phyloP scores from a whole-genome alignment of 2,888 invertebrate species.

The Lithophane semibrunnea region DNA sequence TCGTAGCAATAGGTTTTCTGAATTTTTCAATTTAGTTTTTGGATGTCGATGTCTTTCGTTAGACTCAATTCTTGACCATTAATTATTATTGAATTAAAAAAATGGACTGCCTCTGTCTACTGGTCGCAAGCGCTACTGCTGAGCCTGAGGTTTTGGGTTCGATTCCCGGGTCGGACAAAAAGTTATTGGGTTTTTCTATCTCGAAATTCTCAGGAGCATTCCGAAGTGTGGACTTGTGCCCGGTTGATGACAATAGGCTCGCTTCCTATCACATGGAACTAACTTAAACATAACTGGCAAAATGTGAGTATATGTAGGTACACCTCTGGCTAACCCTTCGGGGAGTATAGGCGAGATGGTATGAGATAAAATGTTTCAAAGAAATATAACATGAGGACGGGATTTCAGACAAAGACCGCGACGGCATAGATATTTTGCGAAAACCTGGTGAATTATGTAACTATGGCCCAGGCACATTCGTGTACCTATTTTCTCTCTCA shows the following conservation, averaged over 20 bases:
- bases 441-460: neutral
- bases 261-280: neutral
- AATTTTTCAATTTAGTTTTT: too few relatives aligned
- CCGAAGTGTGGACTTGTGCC: neutral
- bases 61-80: too few relatives aligned
- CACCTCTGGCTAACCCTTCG: neutral
- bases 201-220: neutral
- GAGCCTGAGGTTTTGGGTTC: too few relatives aligned
- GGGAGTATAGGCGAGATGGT: neutral
- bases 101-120: too few relatives aligned
- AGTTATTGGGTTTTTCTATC: neutral
- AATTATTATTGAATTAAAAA: too few relatives aligned
- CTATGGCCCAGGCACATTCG: neutral
- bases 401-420: neutral
- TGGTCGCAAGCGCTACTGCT: too few relatives aligned
- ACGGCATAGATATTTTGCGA: too few relatives aligned
- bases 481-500: constrained; percentile 1
- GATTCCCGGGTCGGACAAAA: too few relatives aligned
- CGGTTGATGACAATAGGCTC: neutral
- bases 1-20: too few relatives aligned
- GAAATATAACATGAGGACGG: neutral
- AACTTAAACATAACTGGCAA: neutral
- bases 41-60: too few relatives aligned
- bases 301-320: neutral
- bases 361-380: neutral